Base-by-base conservation (phyloP, 1,140 invertebrate genomes). In the Stenopsyche tienmushanensis region DNA sequence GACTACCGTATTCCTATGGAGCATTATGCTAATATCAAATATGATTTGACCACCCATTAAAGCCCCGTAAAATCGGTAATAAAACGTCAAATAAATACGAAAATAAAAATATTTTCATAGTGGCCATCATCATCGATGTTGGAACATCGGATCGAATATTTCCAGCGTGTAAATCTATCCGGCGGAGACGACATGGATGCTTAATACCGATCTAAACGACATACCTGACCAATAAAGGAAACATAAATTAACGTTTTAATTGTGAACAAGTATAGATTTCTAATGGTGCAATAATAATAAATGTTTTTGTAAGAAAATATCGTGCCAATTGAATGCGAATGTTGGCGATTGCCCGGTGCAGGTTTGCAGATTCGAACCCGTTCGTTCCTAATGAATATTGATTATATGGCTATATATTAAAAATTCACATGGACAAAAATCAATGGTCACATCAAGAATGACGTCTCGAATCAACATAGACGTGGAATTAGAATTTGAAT, bases 161-260 rank as follows among this genome's bases (percentile, higher is more conserved):
- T 49, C 21, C 21, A 17, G 17, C 47, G 21, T 2, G 21, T 49
- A 5, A 49, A 49, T 2, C 41, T 15, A 49, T 18, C 47, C n/a
- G 10, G 21, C 17, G 21, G 21, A 18, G 21, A 49, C 10, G 15
- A 10, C 29, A n/a, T n/a, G n/a, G n/a, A n/a, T n/a, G n/a, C 34
- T 57, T 57, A 1, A 42, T 29, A 25, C 50, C 50, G 50, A 8
- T 15, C n/a, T 20, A 34, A 54, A 54, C 52, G 25, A 29, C 34
- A 42, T 17, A 34, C n/a, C 53, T 7, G 53, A 57, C 34, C 39
- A 41, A 42, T 57, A 26, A 60, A 60, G 57, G 57, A 60, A 60
- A 60, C 57, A 60, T 60, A 60, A 60, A 45, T 60, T 47, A 21
- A 34, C 2, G 9, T 58, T 60, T 60, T 60, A 60, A 60, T 60